These are phyloP conservation scores for Caradrina clavipalpis DNA, from an alignment of 2,888 invertebrate genomes.

Conservation along the genomic window DNA sequence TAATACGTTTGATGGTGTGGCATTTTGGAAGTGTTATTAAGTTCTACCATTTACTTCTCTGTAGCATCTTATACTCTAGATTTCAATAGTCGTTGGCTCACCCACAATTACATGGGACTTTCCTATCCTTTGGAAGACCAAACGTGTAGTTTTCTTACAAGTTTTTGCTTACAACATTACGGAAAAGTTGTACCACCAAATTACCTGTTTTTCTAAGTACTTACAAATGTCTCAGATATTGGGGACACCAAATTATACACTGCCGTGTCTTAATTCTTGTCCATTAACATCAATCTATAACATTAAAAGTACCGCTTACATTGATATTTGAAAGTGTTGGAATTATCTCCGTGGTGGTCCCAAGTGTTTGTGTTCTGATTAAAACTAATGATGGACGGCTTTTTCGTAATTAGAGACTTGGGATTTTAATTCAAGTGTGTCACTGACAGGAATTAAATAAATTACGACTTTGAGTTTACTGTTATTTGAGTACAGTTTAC, in stretches of 20 bases:
- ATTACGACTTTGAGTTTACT: not conserved
- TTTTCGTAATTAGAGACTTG: constrained; percentile 24
- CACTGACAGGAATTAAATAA: constrained; percentile 6
- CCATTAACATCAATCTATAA: constrained; percentile 44
- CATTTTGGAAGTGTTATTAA: too few relatives aligned
- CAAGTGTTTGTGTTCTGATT: constrained; percentile 37
- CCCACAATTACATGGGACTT: too few relatives aligned
- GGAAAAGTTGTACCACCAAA: not conserved
- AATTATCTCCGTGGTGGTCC: constrained; percentile 39
- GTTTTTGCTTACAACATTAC: constrained; percentile 15
- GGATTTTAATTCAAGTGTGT: constrained; percentile 21
- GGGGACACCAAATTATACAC: constrained; percentile 46
- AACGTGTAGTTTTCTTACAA: too few relatives aligned
- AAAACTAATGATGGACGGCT: constrained; percentile 21
- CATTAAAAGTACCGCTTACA: constrained; percentile 13
- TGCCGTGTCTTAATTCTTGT: constrained; percentile 7
- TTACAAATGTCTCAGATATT: constrained; percentile 32
- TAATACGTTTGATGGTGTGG: too few relatives aligned
- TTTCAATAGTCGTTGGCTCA: too few relatives aligned
- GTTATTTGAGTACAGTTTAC: too few relatives aligned
- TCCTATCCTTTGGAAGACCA: not conserved
- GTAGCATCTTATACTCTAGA: too few relatives aligned
- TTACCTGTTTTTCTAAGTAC: constrained; percentile 14
- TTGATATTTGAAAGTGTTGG: constrained; percentile 26
- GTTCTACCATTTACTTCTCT: too few relatives aligned